These are phyloP conservation scores for Adelognathus sp. DNA, from an alignment of 2,888 invertebrate species.

Conservation along the genomic window DNA sequence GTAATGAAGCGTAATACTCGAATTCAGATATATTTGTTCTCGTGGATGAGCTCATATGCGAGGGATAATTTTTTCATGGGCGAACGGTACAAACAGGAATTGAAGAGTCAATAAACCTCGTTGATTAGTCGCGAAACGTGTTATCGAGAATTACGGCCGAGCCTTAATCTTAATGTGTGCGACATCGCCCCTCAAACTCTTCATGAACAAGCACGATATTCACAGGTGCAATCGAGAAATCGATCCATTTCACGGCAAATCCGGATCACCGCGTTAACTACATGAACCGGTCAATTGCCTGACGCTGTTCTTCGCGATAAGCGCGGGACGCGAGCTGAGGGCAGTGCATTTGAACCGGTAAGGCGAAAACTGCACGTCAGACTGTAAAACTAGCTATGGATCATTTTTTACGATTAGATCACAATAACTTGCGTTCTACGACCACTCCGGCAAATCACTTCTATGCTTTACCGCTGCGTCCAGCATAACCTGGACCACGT, in stretches of 20 bases:
- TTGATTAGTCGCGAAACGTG: not conserved
- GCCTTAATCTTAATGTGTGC: not conserved
- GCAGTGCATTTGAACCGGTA: conserved; percentile 22
- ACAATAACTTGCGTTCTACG: conserved; percentile 12
- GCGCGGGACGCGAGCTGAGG: conserved; percentile 2
- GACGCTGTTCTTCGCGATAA: conserved; percentile 28
- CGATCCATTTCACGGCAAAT: conserved; percentile 39
- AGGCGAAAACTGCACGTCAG: conserved; percentile 34
- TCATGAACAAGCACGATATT: conserved; percentile 10
- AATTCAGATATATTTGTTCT: too few species aligned
- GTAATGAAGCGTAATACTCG: too few species aligned
- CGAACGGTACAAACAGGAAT: not conserved
- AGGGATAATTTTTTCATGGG: not conserved
- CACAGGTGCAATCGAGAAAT: not conserved
- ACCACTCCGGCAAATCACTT: not conserved
- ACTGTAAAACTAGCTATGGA: conserved; percentile 25
- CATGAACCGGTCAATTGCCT: conserved; percentile 2
- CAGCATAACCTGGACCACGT: not conserved
- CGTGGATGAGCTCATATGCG: too few species aligned
- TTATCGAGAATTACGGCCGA: not conserved
- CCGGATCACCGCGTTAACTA: conserved; percentile 24
- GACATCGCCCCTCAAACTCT: not conserved
- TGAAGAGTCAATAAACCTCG: not conserved
- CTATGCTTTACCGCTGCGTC: too few species aligned
- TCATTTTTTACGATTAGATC: not conserved